Evolutionary conservation across 2,797 vertebrate species (phyloP).

Genomic region (Pipistrellus kuhlii): DNA sequence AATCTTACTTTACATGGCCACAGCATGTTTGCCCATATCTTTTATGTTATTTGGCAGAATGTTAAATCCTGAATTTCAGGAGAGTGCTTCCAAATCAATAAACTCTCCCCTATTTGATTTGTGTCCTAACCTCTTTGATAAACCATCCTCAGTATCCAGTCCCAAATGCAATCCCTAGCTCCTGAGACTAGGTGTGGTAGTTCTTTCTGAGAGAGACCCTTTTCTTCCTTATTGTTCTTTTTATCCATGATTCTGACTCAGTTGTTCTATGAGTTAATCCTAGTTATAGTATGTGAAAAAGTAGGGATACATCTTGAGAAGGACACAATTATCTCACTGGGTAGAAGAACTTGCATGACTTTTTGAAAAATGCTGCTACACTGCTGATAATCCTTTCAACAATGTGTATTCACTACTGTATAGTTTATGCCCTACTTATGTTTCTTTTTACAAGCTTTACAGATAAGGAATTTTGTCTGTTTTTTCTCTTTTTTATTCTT

Average conservation of each 20-base stretch:
- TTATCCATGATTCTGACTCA: background rate
- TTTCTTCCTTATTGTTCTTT: background rate
- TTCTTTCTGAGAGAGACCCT: background rate
- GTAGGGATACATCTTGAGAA: background rate
- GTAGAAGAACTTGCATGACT: conserved; percentile 11
- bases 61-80: background rate
- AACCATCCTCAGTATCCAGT: background rate
- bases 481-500: conserved; percentile 17
- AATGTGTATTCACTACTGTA: background rate
- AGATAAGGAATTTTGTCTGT: background rate
- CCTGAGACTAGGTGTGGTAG: background rate
- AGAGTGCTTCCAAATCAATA: background rate
- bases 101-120: background rate
- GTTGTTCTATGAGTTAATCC: background rate
- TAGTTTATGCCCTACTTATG: background rate
- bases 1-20: background rate
- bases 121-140: background rate
- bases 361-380: background rate
- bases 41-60: background rate
- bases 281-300: background rate
- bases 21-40: background rate
- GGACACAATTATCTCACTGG: background rate
- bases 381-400: background rate
- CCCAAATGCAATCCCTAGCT: background rate
- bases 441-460: background rate